These are phyloP conservation scores for Ailurus styani DNA, from an alignment of 2,113 vertebrate species.

Conservation along the genomic window DNA sequence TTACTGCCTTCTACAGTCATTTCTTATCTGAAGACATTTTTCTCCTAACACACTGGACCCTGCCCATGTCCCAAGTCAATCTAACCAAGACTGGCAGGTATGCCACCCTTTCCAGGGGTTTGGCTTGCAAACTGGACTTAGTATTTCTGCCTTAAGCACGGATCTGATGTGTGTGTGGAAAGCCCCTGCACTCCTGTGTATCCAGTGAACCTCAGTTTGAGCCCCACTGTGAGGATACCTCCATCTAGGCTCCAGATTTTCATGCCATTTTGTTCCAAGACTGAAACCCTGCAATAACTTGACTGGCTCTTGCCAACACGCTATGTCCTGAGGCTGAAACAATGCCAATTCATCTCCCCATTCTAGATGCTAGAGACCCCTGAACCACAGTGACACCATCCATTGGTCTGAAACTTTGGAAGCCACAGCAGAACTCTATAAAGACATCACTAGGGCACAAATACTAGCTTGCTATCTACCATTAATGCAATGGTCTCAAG, in stretches of 20 bases:
- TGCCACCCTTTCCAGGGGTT: not conserved
- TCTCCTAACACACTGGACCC: not conserved
- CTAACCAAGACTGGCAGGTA: not conserved
- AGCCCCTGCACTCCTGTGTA: not conserved
- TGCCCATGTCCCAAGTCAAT: not conserved
- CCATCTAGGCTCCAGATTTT: not conserved
- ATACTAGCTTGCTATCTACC: not conserved
- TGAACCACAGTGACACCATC: not conserved
- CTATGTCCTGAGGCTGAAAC: not conserved
- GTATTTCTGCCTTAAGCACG: not conserved
- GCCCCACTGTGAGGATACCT: not conserved
- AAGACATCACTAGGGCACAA: not conserved
- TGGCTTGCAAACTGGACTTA: not conserved
- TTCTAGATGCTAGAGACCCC: not conserved
- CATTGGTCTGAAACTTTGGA: not conserved
- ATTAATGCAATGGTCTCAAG: not conserved
- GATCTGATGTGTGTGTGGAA: not conserved
- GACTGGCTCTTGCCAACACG: not conserved
- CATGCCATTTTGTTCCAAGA: not conserved
- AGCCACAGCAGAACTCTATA: not conserved
- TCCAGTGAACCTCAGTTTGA: not conserved
- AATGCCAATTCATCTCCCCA: not conserved
- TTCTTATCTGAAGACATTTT: not conserved
- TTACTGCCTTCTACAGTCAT: not conserved
- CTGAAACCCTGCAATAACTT: not conserved